phyloP scores from a whole-genome alignment of 1,140 invertebrate genomes.

The Gyrodactylus bullatarudis region DNA sequence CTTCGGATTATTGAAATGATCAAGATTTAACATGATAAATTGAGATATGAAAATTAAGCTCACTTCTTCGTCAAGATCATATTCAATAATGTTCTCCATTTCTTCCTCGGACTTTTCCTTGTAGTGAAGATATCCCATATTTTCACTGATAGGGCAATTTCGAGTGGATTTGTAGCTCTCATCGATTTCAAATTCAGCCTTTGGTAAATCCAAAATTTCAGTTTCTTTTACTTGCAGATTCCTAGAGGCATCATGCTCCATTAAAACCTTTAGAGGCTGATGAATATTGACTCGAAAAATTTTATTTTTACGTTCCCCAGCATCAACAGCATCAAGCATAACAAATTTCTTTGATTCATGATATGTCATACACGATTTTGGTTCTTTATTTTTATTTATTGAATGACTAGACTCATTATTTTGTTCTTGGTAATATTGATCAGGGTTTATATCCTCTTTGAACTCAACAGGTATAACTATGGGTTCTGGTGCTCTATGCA shows the following conservation, averaged over 20 bases:
- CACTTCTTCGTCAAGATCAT: slow-evolving; percentile 75
- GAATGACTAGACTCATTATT: too few relatives aligned
- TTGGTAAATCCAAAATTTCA: neutral
- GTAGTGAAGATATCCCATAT: slow-evolving; percentile 22
- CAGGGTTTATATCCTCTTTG: neutral
- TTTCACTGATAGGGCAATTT: neutral
- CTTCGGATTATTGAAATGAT: too few relatives aligned
- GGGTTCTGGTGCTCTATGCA: neutral
- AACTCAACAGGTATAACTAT: neutral
- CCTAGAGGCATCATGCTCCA: neutral
- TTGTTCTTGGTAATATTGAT: neutral
- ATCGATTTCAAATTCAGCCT: neutral
- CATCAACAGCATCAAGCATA: neutral
- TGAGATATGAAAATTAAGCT: too few relatives aligned
- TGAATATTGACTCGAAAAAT: neutral
- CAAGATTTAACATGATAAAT: too few relatives aligned
- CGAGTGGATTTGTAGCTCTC: neutral
- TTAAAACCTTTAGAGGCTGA: neutral
- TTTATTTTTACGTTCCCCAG: neutral
- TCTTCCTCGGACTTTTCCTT: slow-evolving; percentile 76
- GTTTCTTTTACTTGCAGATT: neutral
- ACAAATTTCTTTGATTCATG: neutral
- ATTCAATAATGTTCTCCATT: slow-evolving; percentile 62
- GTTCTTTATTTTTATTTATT: too few relatives aligned
- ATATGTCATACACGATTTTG: neutral